phyloP scores from a whole-genome alignment of 2,797 vertebrate genomes.

The Myotis planiceps region DNA sequence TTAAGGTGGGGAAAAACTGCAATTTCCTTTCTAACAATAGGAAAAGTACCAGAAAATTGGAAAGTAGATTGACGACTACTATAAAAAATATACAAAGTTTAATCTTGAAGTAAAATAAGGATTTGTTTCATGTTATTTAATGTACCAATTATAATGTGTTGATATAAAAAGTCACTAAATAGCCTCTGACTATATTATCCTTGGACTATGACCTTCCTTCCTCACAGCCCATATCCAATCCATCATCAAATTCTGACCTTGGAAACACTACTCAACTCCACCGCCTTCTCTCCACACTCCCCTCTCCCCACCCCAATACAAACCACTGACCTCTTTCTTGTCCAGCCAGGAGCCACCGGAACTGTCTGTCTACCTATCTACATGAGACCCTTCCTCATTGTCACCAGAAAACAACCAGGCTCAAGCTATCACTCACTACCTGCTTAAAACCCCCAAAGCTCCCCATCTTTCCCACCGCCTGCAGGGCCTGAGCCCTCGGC shows the following conservation, averaged over 20 bases:
- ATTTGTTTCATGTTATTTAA: background rate
- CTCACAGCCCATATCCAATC: background rate
- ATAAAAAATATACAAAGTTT: background rate
- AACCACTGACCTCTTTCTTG: background rate
- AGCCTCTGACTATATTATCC: background rate
- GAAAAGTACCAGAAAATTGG: slow-evolving; percentile 43
- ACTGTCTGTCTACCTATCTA: background rate
- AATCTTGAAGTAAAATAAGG: background rate
- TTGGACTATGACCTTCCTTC: background rate
- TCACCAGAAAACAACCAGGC: background rate
- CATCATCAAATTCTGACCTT: background rate
- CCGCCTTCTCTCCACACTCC: background rate
- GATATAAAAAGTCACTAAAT: background rate
- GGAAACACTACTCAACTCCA: background rate
- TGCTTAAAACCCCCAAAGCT: background rate
- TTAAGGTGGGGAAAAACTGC: background rate
- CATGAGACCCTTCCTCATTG: too few species aligned
- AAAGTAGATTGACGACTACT: slow-evolving; percentile 33
- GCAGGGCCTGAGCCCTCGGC: background rate
- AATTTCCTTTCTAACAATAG: slow-evolving; percentile 49
- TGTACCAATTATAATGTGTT: background rate
- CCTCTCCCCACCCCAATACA: background rate
- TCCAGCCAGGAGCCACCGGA: background rate
- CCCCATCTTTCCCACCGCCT: background rate
- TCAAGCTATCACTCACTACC: background rate